Base-by-base conservation (phyloP, 2,113 vertebrate species). In the Telmatochromis brachygnathus region DNA sequence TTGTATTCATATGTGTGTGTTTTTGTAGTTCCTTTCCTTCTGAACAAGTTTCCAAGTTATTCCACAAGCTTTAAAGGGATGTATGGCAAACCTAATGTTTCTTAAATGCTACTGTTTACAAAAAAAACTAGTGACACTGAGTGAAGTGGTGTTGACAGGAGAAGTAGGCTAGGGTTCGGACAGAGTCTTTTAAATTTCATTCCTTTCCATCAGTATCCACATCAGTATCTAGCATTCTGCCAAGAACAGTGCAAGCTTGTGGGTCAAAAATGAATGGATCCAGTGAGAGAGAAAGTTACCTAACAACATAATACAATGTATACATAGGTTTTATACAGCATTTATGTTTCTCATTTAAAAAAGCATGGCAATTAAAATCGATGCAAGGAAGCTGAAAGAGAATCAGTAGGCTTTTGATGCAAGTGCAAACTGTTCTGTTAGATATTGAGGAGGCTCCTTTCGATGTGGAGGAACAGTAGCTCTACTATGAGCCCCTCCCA, bases 101-200 rank as follows among this genome's bases (percentile, higher is more conserved):
- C 85, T 88, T 83, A 91, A 91, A 89, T 6, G 15, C 62, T 88
- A 79, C 82, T 86, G 49, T 88, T 91, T 87, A 83, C 33, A 87
- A 60, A 82, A 90, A 60, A 88, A 60, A 56, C 68, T 23, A 5
- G 80, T 84, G 84, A 80, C 60, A 39, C 83, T 80, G 84, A 65
- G 42, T 88, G 70, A 90, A 89, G 81, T 84, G 60, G 65, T 83
- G 85, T 62, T 88, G 87, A 95, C 91, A 94, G 91, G 81, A 82
- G 56, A 89, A 58, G 56, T 30, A 47, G 73, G 73, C 6, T 77
- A 51, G 26, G 73, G 2, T 51, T 77, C 10, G 49, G 65, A 65
- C 83, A 82, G 45, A 58, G 53, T 82, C 81, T 84, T 89, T 86
- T 17, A 15, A 45, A 73, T 73, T 45, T 73, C 21, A 73, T 45